Evolutionary conservation across 2,113 vertebrate genomes (phyloP), one percentile per base, ranked within the genome.

Genomic region (Cariama cristata): DNA sequence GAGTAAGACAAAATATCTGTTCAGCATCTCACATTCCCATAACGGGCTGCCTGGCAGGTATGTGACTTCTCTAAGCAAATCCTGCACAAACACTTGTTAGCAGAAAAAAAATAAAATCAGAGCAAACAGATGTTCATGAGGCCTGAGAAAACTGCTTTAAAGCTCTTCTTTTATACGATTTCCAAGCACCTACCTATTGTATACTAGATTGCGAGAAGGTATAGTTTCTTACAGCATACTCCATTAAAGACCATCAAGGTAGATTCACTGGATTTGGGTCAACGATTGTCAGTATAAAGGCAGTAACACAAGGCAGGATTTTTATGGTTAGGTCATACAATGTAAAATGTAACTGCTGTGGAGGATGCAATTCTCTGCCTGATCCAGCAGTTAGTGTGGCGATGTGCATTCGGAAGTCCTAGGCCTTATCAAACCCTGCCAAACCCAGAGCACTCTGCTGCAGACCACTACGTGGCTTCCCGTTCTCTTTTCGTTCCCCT

Each of bases 331-430:
- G 60, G 8, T 16, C 1, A 2, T 23, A 40, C 28, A 45, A 66
- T 2, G 10, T 53, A 71, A 85, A 72, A 20, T 2, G 1, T 3
- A 71, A 63, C 47, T 23, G 23, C 58, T 58, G 19, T 1, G 49
- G 30, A 62, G 76, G 77, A 67, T 14, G 35, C 2, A n/a, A 12
- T 28, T n/a, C 55, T 44, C 33, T 0, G 0, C 40, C 52, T 33
- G 50, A 38, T 16, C 24, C 26, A 24, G 50, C 35, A 1, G 1
- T 6, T 33, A 24, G 32, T 0, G 0, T 0, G 0, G 19, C 1
- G 15, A 23, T 0, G 4, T 53, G 59, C 17, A 7, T 9, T 23
- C 0, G 0, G 64, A 85, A 42, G 30, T n/a, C 18, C 26, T 12
- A 26, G 40, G n/a, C 17, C 87, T 71, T 24, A 53, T 47, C 27